Evolutionary conservation across 2,888 invertebrate species (phyloP).

Genomic region (Oxyteleia sp.): DNA sequence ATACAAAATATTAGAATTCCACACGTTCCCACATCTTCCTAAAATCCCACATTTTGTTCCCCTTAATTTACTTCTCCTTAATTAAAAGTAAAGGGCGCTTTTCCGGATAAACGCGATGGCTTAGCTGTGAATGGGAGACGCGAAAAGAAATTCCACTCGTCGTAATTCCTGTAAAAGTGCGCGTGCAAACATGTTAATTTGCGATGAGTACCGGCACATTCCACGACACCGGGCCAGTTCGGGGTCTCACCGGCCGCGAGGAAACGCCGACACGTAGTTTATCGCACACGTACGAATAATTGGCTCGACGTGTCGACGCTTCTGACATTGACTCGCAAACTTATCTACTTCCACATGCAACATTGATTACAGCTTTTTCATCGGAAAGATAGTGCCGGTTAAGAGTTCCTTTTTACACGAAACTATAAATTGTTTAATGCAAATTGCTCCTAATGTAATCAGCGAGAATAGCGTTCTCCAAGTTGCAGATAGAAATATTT

Average conservation of each 20-base stretch:
- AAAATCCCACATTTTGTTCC: no score
- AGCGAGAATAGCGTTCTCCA: background rate
- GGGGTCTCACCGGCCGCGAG: constrained; percentile 28
- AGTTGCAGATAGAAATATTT: background rate
- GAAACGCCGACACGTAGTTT: constrained; percentile 41
- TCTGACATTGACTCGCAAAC: constrained; percentile 34
- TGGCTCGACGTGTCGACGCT: constrained; percentile 54
- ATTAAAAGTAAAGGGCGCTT: background rate
- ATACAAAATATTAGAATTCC: no score
- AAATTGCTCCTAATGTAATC: background rate
- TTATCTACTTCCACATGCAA: constrained; percentile 52
- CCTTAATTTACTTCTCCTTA: no score
- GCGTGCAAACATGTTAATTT: constrained; percentile 64
- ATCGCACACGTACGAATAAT: constrained; percentile 57
- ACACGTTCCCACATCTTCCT: no score
- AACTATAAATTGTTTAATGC: constrained; percentile 8
- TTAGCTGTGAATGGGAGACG: constrained; percentile 2
- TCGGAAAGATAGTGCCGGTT: background rate
- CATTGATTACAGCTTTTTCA: constrained; percentile 30
- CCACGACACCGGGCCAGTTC: constrained; percentile 51
- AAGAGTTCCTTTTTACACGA: constrained; percentile 1
- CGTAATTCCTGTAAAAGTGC: constrained; percentile 48
- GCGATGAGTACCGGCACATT: constrained; percentile 60
- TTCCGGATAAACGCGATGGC: background rate
- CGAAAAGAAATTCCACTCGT: constrained; percentile 36